phyloP scores from a whole-genome alignment of 2,797 vertebrate species.

The Anguilla pacifica region DNA sequence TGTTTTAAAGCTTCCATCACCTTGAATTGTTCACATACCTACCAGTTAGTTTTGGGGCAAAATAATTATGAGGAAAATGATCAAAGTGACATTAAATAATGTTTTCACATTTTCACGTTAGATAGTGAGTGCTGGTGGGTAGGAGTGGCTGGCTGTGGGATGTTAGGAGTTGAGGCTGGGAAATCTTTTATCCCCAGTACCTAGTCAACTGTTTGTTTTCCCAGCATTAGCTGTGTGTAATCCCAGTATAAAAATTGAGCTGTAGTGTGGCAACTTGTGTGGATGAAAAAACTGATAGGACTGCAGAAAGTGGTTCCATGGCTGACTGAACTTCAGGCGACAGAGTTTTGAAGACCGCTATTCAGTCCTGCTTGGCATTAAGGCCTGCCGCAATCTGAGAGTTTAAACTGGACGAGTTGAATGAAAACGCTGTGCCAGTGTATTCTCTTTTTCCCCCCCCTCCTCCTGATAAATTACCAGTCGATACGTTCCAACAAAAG shows the following conservation, averaged over 20 bases:
- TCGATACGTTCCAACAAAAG: slow-evolving; percentile 46
- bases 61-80: not conserved
- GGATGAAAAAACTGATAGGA: not conserved
- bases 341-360: slow-evolving; percentile 29
- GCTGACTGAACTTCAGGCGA: slow-evolving; percentile 35
- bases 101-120: not conserved
- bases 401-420: slow-evolving; percentile 33
- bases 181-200: not conserved
- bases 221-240: not conserved
- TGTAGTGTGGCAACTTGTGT: not conserved
- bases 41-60: too few species aligned
- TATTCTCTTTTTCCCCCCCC: slow-evolving; percentile 24
- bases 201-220: not conserved
- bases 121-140: not conserved
- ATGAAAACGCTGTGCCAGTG: slow-evolving; percentile 47
- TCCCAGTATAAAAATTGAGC: not conserved
- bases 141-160: not conserved
- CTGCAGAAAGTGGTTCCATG: slow-evolving; percentile 20
- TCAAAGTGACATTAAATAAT: not conserved
- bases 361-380: slow-evolving; percentile 31
- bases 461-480: slow-evolving; percentile 47
- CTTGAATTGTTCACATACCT: too few species aligned
- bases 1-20: not conserved
- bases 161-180: not conserved
- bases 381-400: slow-evolving; percentile 33